Evolutionary conservation across 2,113 vertebrate genomes (phyloP), one percentile per base, ranked within the genome.

Genomic region (Cyrtonyx montezumae): DNA sequence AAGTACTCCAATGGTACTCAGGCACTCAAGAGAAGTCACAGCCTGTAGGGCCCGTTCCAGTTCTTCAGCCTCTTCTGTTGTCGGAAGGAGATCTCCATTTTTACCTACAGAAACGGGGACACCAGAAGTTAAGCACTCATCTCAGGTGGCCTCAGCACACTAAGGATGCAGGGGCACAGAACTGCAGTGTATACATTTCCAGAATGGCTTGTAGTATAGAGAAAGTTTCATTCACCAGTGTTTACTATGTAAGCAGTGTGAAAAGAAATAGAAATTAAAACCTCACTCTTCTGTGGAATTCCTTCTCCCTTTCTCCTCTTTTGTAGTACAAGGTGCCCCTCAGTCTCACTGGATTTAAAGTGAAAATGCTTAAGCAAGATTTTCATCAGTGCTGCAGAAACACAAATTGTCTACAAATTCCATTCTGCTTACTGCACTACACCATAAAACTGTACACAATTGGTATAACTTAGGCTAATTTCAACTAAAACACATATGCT

Each of bases 11-110:
- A 99, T 99, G 87, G 99, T 99, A 96, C 98, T 99, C 97, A 99
- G 98, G 98, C 99, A 99, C 98, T 99, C 99, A 84, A 99, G 97
- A 71, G 99, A 99, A 82, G 99, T 99, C 96, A 99, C 99, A 63
- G 99, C 99, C 97, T 99, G 99, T 85, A 99, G 97, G 34, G 99
- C 99, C 77, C 99, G 98, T 90, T 99, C 99, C 93, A 99, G 97
- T 96, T 99, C 99, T 96, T 99, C 99, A 3, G 99, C 99, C 97
- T 99, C 99, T 97, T 99, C 99, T 8, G 99, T 99, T 26, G 99
- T 99, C 1, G 99, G 99, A 83, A 99, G 97, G 74, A 99, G 98
- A 91, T 99, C 99, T 85, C 99, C 99, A 11, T 99, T 99, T 97
- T 99, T 99, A 96, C 99, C 99, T 99, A 91, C 48, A 95, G 68